phyloP scores from a whole-genome alignment of 1,140 invertebrate genomes.

The Solen grandis region DNA sequence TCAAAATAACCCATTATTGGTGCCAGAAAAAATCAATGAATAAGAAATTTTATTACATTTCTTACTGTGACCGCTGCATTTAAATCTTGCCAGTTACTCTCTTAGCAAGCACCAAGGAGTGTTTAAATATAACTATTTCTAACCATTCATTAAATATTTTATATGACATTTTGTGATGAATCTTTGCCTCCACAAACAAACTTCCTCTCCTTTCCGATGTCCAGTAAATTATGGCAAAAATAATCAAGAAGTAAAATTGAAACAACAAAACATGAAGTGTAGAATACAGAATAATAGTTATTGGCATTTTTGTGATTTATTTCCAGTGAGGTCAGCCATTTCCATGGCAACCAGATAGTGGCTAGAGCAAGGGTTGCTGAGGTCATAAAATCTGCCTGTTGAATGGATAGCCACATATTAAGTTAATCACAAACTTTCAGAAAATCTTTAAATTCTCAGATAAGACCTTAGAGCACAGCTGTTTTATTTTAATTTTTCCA shows the following conservation, averaged over 20 bases:
- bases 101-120: background rate
- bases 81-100: constrained; percentile 36
- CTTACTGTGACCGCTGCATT: constrained; percentile 35
- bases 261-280: constrained; percentile 47
- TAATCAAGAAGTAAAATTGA: constrained; percentile 56
- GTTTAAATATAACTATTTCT: background rate
- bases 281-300: constrained; percentile 57
- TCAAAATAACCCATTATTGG: no score
- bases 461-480: constrained; percentile 22
- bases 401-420: constrained; percentile 47
- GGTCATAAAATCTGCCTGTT: constrained; percentile 41
- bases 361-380: constrained; percentile 39
- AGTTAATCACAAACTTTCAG: constrained; percentile 41
- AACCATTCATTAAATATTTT: background rate
- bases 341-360: constrained; percentile 50
- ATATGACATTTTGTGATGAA: background rate
- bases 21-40: constrained; percentile 50
- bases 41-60: constrained; percentile 59
- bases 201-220: no score
- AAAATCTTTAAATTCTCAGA: constrained; percentile 47
- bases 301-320: constrained; percentile 60
- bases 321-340: constrained; percentile 52
- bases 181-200: no score
- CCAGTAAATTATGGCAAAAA: constrained; percentile 50
- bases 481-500: constrained; percentile 44